Base-by-base conservation (phyloP, 2,113 vertebrate species). In the Speoplatyrhinus poulsoni region DNA sequence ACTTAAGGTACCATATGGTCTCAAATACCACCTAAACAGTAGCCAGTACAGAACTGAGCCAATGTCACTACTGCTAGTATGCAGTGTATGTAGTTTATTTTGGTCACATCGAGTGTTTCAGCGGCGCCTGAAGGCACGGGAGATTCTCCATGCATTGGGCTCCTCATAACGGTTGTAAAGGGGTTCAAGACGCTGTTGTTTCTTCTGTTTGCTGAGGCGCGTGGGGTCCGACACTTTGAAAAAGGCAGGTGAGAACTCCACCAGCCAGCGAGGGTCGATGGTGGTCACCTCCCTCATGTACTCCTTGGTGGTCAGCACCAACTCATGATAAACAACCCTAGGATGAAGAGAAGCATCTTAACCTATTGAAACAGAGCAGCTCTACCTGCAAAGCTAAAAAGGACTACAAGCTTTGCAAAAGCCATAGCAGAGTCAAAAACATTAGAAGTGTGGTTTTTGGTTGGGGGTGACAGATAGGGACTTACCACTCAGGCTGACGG, bases 201-300 rank as follows among this genome's bases (percentile, higher is more conserved):
- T 98, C 88, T 99, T 99, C 93, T 99, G 98, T 80, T 99, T 99
- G 95, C 98, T 99, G 81, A 99, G 94, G 56, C 98, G 96, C 1
- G 96, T 99, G 0, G 97, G 98, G 58, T 99, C 98, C 0, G 97
- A 98, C 70, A 99, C 98, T 84, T 99, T 99, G 90, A 99, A 99
- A 92, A 99, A 99, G 62, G 98, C 97, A 0, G 97, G 97, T 0
- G 98, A 90, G 46, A 99, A 99, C 73, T 99, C 97, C 67, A 99
- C 98, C 70, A 99, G 94, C 98, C 98, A 99, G 70, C 96, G 94
- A 0, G 97, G 96, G 69, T 99, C 97, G 0, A 99, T 99, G 62
- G 98, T 99, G 0, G 98, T 99, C 85, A 99, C 98, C 72, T 99
- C 98, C 0, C 98, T 90, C 98, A 99, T 99, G 78, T 99, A 99